Conservation (phyloP, 2,888 invertebrate genomes). For the Eristalis pertinax region DNA sequence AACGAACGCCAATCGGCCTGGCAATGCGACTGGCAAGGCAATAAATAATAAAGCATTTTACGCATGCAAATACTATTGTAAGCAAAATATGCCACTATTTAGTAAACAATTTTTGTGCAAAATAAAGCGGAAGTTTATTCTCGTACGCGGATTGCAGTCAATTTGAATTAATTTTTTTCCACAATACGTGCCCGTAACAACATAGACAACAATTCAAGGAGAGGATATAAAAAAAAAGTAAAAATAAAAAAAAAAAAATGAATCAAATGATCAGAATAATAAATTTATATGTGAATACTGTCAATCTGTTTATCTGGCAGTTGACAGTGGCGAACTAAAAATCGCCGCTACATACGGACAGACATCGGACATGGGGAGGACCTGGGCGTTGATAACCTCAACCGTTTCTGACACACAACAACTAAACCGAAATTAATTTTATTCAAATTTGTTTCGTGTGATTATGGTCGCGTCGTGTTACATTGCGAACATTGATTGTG, state of each 20-base stretch:
- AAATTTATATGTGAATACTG: constrained; percentile 19
- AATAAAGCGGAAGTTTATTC: neutral
- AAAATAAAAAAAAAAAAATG: neutral
- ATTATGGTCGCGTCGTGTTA: constrained; percentile 64
- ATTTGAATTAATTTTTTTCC: neutral
- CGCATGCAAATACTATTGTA: constrained; percentile 7
- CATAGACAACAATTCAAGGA: neutral
- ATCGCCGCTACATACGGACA: neutral
- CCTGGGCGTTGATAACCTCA: constrained; percentile 52
- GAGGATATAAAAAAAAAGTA: neutral
- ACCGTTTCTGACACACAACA: constrained; percentile 62
- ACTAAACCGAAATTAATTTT: constrained; percentile 73
- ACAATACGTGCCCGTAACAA: neutral
- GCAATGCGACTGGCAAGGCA: constrained; percentile 29
- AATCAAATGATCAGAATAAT: constrained; percentile 17
- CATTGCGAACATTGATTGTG: constrained; percentile 57
- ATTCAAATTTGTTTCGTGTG: constrained; percentile 69
- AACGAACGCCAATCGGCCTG: constrained; percentile 30
- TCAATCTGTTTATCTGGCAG: constrained; percentile 41
- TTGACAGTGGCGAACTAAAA: constrained; percentile 1
- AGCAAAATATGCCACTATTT: neutral
- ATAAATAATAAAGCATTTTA: constrained; percentile 22
- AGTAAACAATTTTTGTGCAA: neutral
- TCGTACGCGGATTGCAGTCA: neutral
- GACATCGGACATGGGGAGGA: neutral